Evolutionary conservation across 1,140 invertebrate species (phyloP), one percentile per base, ranked within the genome.

Genomic region (Macrosteles quadrilineatus): DNA sequence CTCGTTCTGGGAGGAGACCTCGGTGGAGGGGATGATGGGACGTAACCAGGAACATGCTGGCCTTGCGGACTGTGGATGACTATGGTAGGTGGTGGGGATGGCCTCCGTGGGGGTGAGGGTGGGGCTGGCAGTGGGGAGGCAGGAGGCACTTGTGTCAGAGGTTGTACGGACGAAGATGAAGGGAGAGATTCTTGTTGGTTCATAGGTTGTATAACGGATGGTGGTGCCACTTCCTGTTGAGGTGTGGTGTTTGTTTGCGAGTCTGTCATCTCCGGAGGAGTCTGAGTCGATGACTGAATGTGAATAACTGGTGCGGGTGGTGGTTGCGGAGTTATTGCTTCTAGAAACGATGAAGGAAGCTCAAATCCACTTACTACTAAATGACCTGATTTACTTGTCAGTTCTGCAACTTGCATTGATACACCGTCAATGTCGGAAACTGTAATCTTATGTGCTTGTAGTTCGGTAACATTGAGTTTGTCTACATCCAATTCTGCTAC

Each of bases 361-460:
- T 89, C 86, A 43, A 90, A 84, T 59, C 85, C 86, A 73, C 85
- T 85, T 3, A 90, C 82, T 32, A 85, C 83, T 70, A 89, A 80
- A 74, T 88, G 85, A 0, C 87, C 88, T 9, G 84, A 85, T 76
- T 86, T 87, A 47, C 83, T 88, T 74, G 80, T 86, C 75, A 88
- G 82, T 79, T 91, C 88, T n/a, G 85, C 82, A 0, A 89, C 85
- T 45, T 87, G 85, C 71, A 94, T 82, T 2, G 87, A 86, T 43
- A 86, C 83, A 1, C 90, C 87, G 76, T 93, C 90, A 40, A 94
- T 87, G 77, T 93, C 90, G 0, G 91, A 92, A 0, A 92, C 90
- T 19, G 88, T 81, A 62, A 93, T 90, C 77, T 90, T 91, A 43
- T 87, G 87, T 0, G 91, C 90, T 76, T 91, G 87, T 21, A 93